phyloP scores from a whole-genome alignment of 2,888 invertebrate genomes.

The Phortica magna region DNA sequence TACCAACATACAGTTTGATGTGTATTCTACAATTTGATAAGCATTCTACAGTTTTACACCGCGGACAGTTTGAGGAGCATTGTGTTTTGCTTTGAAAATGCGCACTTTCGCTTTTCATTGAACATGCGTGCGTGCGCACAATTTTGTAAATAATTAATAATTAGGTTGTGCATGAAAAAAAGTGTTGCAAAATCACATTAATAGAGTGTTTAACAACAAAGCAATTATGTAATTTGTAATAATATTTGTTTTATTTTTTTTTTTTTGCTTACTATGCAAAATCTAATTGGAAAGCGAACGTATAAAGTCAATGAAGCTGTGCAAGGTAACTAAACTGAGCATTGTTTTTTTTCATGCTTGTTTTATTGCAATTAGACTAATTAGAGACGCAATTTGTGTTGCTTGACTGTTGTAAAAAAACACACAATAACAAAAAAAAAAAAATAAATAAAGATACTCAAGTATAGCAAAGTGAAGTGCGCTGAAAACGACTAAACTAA shows the following conservation, averaged over 20 bases:
- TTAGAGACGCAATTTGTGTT: slow-evolving; percentile 31
- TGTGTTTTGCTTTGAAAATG: too few relatives aligned
- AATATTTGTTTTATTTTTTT: background rate
- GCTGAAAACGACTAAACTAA: slow-evolving; percentile 5
- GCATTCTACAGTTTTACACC: background rate
- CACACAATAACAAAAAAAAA: slow-evolving; percentile 1
- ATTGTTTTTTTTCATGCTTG: slow-evolving; percentile 17
- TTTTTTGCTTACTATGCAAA: background rate
- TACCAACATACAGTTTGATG: background rate
- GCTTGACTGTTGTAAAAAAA: background rate
- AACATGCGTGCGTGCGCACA: too few relatives aligned
- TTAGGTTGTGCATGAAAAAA: background rate
- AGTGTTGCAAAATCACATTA: background rate
- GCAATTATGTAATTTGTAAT: slow-evolving; percentile 11
- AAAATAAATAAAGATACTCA: background rate
- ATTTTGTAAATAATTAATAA: too few relatives aligned
- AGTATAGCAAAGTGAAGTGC: background rate
- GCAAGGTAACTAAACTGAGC: slow-evolving; percentile 4
- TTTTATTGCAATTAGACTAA: slow-evolving; percentile 33
- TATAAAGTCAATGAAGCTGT: background rate
- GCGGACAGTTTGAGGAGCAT: background rate
- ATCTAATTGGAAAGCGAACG: slow-evolving; percentile 11
- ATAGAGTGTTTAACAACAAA: background rate
- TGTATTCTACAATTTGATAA: background rate
- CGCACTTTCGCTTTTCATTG: too few relatives aligned